Base-by-base conservation (phyloP, 1,140 invertebrate species). In the Drosophila ficusphila region DNA sequence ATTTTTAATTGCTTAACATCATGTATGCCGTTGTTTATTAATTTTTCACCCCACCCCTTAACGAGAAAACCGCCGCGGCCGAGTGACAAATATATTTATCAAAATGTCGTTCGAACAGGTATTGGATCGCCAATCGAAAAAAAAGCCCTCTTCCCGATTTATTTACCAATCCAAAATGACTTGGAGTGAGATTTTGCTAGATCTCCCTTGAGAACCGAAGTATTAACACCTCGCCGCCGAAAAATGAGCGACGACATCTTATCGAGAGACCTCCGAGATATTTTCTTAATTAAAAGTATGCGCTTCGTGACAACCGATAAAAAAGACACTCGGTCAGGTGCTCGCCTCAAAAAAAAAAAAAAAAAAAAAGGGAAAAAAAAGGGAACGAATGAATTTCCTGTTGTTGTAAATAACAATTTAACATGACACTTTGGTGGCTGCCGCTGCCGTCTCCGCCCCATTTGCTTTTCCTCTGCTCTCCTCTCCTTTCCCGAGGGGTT, bases 1-100 rank as follows among this genome's bases (percentile, higher is more conserved):
- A 90, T 90, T 90, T 90, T 90, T 90, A 90, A 90, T 90, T 90
- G 81, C 81, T 75, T 77, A 78, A 90, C 89, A 90, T 90, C 77
- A 72, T 90, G 89, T 90, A 83, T 89, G 85, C 70, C 72, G 76
- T 86, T 90, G 81, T 90, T 90, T 90, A 90, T 90, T 90, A 82
- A 89, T 86, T 82, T 86, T 88, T 77, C 79, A 76, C 51, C 75
- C 61, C 51, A 49, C 69, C 72, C 51, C 38, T 33, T 52, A 54
- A 29, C 18, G 38, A 36, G 21, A 34, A 29, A 29, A 29, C 25
- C 46, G 53, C 62, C 46, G 70, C 60, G 33, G 70, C 19, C 38
- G 77, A 88, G 82, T 88, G 82, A 88, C 77, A 88, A 88, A 88
- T 88, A 88, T 89, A 89, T 89, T 88, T 88, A 88, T 88, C 82